Percentiles rank a stretch among this genome's conserved stretches.
Evolutionary conservation across 1,140 invertebrate species (phyloP).

Genomic region (Ericerus pela): DNA sequence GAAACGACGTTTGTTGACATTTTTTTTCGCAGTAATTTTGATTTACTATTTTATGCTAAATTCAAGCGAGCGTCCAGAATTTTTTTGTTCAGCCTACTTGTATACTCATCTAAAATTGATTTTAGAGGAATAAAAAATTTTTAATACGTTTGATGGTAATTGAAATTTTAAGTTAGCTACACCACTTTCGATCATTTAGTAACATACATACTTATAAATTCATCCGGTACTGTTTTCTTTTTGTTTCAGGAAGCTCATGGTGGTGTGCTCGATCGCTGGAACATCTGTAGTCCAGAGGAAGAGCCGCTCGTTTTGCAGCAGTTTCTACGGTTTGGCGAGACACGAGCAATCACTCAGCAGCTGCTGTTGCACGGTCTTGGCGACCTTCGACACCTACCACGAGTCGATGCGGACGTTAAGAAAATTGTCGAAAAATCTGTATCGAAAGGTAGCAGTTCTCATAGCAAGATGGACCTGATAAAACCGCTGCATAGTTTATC

Average conservation of each 20-base stretch:
- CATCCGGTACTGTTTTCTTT: too few relatives aligned
- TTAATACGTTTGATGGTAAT: too few relatives aligned
- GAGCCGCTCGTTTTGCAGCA: conserved; percentile 72
- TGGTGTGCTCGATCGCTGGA: conserved; percentile 63
- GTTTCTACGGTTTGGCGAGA: conserved; percentile 71
- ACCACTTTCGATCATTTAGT: too few relatives aligned
- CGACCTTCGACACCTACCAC: conserved; percentile 24
- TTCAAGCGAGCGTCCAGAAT: too few relatives aligned
- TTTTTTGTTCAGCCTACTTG: too few relatives aligned
- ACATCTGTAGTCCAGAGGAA: conserved; percentile 64
- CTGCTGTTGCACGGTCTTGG: conserved; percentile 39
- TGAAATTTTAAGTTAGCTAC: too few relatives aligned
- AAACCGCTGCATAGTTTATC: conserved; percentile 1
- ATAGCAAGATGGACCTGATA: conserved; percentile 15
- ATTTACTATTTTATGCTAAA: too few relatives aligned
- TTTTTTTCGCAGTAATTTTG: too few relatives aligned
- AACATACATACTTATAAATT: too few relatives aligned
- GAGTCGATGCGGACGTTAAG: conserved; percentile 39
- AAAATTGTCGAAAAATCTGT: conserved; percentile 37
- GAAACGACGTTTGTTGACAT: too few relatives aligned
- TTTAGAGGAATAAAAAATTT: too few relatives aligned
- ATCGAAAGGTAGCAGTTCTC: not conserved
- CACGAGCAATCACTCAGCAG: conserved; percentile 63
- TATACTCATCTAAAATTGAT: too few relatives aligned
- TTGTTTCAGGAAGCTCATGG: conserved; percentile 47